phyloP scores from a whole-genome alignment of 2,113 vertebrate genomes.

The Galeopterus variegatus region DNA sequence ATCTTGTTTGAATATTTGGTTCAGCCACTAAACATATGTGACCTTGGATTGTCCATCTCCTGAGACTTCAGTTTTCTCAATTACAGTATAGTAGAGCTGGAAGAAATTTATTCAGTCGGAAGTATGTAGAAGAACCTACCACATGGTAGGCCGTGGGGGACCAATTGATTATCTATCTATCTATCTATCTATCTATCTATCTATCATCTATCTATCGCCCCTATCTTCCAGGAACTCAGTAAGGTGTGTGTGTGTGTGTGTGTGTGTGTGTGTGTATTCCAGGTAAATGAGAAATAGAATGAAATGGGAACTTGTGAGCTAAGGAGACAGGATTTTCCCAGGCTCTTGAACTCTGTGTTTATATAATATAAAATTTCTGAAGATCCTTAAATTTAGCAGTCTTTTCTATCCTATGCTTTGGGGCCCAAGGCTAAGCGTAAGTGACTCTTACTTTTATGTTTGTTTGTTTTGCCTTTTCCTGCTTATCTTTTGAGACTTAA shows the following conservation, averaged over 20 bases:
- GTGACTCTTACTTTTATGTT: not conserved
- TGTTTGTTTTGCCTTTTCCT: not conserved
- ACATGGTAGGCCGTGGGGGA: not conserved
- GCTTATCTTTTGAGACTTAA: not conserved
- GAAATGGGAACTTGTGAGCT: not conserved
- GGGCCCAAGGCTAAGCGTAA: not conserved
- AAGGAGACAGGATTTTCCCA: not conserved
- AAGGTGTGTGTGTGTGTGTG: not conserved
- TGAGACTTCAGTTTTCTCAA: conserved; percentile 9
- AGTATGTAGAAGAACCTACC: not conserved
- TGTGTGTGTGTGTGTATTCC: not conserved
- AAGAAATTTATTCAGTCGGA: conserved; percentile 5
- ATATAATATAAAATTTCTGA: not conserved
- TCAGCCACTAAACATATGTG: not conserved
- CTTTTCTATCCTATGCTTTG: not conserved
- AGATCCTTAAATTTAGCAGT: not conserved
- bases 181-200: too few relatives aligned
- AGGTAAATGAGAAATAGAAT: not conserved
- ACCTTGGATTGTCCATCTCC: not conserved
- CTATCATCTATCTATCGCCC: too few relatives aligned
- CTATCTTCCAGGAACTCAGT: not conserved
- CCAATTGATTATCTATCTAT: too few relatives aligned
- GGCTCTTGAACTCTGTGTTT: not conserved
- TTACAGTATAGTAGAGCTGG: not conserved
- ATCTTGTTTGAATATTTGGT: conserved; percentile 15